Percentiles rank a stretch among this genome's conserved stretches.
phyloP scores from a whole-genome alignment of 2,797 vertebrate genomes.

The Peromyscus melanophrys region DNA sequence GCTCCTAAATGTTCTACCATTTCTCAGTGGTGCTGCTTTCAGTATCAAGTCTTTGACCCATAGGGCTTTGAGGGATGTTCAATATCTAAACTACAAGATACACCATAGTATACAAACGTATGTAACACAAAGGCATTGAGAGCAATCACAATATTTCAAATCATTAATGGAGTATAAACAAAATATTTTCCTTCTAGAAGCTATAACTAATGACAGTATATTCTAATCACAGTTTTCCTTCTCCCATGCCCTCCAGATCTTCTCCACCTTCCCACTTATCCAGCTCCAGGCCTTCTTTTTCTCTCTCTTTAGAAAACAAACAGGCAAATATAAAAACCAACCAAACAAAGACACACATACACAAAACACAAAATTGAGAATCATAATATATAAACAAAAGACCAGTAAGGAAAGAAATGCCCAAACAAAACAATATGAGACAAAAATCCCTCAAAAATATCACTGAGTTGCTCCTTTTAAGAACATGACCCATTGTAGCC shows the following conservation, averaged over 20 bases:
- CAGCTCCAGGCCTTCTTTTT: neutral
- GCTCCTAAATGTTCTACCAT: neutral
- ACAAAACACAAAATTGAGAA: neutral
- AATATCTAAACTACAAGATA: neutral
- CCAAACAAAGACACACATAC: neutral
- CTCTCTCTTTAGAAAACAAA: neutral
- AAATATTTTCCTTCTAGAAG: constrained; percentile 61
- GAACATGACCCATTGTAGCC: constrained; percentile 18
- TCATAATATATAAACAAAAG: neutral
- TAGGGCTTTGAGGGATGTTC: neutral
- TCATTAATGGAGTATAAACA: neutral
- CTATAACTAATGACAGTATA: constrained; percentile 2
- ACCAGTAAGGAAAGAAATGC: neutral
- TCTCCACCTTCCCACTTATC: neutral
- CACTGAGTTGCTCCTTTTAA: constrained; percentile 47
- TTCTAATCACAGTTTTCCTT: neutral
- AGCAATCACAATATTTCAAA: constrained; percentile 53
- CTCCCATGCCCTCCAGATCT: neutral
- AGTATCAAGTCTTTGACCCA: neutral
- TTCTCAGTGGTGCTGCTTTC: neutral
- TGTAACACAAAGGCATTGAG: neutral
- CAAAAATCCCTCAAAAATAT: neutral
- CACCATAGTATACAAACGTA: constrained; percentile 9
- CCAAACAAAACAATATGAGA: neutral
- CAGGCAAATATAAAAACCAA: neutral